Evolutionary conservation across 2,888 invertebrate genomes (phyloP).

Genomic region (Heliconius hortense): DNA sequence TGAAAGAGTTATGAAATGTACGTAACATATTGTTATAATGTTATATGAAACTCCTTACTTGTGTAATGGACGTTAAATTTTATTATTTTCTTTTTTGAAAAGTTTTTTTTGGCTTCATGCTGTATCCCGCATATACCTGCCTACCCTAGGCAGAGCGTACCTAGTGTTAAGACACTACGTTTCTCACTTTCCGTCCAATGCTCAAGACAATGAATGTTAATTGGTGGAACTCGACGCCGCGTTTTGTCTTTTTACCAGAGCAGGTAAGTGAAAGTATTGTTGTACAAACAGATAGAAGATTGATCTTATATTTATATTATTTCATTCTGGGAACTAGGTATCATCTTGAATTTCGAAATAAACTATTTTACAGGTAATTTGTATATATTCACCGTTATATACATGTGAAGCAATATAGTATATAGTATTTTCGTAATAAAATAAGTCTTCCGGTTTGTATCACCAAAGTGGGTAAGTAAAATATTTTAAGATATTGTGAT

Average conservation of each 20-base stretch:
- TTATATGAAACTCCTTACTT: constrained; percentile 19
- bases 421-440: background rate
- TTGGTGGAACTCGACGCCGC: too few relatives aligned
- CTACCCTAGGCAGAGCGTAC: background rate
- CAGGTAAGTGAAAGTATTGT: too few relatives aligned
- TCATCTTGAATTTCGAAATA: too few relatives aligned
- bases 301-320: too few relatives aligned
- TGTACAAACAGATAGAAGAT: too few relatives aligned
- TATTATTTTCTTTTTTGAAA: background rate
- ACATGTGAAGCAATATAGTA: too few relatives aligned
- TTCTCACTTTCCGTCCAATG: background rate
- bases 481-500: too few relatives aligned
- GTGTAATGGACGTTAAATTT: background rate
- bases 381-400: too few relatives aligned
- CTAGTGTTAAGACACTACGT: background rate
- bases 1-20: constrained; percentile 37
- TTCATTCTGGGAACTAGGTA: too few relatives aligned
- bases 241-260: background rate
- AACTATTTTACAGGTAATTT: too few relatives aligned
- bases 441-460: background rate
- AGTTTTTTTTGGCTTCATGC: background rate
- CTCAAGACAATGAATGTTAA: too few relatives aligned
- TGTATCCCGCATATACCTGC: too few relatives aligned
- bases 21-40: constrained; percentile 18
- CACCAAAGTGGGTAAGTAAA: background rate